Percentiles rank a stretch among this genome's conserved stretches.
Evolutionary conservation across 2,113 vertebrate genomes (phyloP).

Genomic region (Mugil cephalus): DNA sequence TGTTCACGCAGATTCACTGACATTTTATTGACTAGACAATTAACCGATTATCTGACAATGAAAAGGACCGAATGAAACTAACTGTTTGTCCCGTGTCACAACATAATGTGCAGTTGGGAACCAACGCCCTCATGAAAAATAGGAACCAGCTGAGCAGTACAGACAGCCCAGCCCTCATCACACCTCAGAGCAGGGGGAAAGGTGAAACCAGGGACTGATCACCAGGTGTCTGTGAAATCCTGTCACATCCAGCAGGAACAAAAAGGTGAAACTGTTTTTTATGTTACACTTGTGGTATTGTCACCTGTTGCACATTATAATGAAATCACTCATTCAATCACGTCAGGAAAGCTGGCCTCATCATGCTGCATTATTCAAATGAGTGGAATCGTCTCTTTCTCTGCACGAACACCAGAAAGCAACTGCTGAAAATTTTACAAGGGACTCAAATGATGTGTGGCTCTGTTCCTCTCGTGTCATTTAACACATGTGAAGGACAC

Average conservation of each 20-base stretch:
- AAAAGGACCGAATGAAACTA: not conserved
- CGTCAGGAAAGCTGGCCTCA: too few species aligned
- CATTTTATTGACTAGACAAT: not conserved
- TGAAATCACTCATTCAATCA: too few species aligned
- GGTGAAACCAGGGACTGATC: constrained; percentile 18
- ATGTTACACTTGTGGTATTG: too few species aligned
- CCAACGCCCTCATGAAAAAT: constrained; percentile 58
- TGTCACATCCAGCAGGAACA: not conserved
- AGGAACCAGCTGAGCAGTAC: constrained; percentile 57
- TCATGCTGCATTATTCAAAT: too few species aligned
- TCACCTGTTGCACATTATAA: not conserved
- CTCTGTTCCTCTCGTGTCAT: too few species aligned
- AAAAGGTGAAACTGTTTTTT: not conserved
- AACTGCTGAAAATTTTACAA: too few species aligned
- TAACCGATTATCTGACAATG: not conserved
- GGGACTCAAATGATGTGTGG: too few species aligned
- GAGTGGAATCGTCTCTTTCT: too few species aligned
- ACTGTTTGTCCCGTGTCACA: not conserved
- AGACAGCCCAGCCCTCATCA: constrained; percentile 39
- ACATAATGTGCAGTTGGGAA: constrained; percentile 16
- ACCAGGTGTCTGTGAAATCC: constrained; percentile 6
- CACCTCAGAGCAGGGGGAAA: not conserved
- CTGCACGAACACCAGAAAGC: too few species aligned
- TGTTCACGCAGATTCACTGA: not conserved
- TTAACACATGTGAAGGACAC: too few species aligned